Evolutionary conservation across 2,888 invertebrate genomes (phyloP).

Genomic region (Trachelus stipa): DNA sequence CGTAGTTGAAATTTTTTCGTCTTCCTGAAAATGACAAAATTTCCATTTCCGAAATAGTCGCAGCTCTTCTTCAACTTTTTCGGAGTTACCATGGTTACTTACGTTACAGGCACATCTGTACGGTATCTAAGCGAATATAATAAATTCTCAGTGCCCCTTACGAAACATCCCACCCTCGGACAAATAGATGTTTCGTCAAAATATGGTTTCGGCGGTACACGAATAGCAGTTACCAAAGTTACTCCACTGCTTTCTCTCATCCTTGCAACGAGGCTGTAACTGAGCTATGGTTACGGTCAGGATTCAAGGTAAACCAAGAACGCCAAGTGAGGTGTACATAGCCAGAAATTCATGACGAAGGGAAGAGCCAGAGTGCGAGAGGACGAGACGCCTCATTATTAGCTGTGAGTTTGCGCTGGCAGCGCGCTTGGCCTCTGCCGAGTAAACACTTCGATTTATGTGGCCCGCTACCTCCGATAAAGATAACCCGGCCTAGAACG

Average conservation of each 20-base stretch:
- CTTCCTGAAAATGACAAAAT: background rate
- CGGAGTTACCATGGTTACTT: background rate
- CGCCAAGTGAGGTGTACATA: background rate
- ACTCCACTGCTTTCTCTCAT: background rate
- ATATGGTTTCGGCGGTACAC: background rate
- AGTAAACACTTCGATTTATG: slow-evolving; percentile 62
- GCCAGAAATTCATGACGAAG: background rate
- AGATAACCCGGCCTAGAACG: slow-evolving; percentile 49
- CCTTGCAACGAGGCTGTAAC: background rate
- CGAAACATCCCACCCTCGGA: background rate
- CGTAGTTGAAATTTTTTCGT: background rate
- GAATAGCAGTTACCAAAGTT: background rate
- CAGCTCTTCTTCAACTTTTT: background rate
- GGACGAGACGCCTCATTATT: slow-evolving; percentile 47
- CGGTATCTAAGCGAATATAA: background rate
- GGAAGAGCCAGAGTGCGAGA: background rate
- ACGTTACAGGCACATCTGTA: too few species aligned
- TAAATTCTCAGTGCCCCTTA: background rate
- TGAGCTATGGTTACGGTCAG: background rate
- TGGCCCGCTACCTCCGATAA: slow-evolving; percentile 55
- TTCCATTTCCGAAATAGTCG: background rate
- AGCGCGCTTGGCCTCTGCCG: slow-evolving; percentile 31
- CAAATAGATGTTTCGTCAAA: background rate
- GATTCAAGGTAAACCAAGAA: background rate
- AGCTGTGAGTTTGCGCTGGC: slow-evolving; percentile 48